phyloP scores from a whole-genome alignment of 2,113 vertebrate species.

The Bubalus kerabau region DNA sequence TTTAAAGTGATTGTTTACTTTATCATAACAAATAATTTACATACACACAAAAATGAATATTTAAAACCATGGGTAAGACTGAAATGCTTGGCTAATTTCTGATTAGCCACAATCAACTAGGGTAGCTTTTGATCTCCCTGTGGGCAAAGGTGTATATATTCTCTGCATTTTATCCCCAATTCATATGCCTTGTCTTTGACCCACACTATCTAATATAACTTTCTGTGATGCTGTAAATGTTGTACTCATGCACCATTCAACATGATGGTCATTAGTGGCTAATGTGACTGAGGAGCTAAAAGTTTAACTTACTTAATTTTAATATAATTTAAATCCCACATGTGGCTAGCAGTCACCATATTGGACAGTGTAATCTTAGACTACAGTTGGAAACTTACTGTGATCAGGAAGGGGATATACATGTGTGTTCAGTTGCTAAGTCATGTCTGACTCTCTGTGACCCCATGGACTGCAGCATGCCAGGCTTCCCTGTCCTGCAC shows the following conservation, averaged over 20 bases:
- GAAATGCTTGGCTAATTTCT: constrained; percentile 47
- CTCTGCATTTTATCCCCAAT: not conserved
- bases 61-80: constrained; percentile 11
- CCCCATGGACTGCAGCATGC: not conserved
- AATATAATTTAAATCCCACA: not conserved
- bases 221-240: not conserved
- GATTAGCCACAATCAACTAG: not conserved
- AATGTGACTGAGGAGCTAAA: not conserved
- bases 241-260: not conserved
- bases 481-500: not conserved
- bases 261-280: not conserved
- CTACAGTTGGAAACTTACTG: not conserved
- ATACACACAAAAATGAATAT: constrained; percentile 49
- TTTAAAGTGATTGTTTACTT: constrained; percentile 62
- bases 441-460: not conserved
- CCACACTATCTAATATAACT: not conserved
- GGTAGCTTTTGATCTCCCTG: not conserved
- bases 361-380: not conserved
- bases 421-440: not conserved
- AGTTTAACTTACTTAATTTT: constrained; percentile 17
- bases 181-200: not conserved
- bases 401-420: not conserved
- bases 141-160: not conserved
- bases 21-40: constrained; percentile 41
- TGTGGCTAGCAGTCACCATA: not conserved